A percentile compares a stretch with the other conserved stretches of the same genome.
These are phyloP conservation scores for Lepeophtheirus nordmannii DNA, from an alignment of 2,888 invertebrate genomes.

Conservation along the genomic window DNA sequence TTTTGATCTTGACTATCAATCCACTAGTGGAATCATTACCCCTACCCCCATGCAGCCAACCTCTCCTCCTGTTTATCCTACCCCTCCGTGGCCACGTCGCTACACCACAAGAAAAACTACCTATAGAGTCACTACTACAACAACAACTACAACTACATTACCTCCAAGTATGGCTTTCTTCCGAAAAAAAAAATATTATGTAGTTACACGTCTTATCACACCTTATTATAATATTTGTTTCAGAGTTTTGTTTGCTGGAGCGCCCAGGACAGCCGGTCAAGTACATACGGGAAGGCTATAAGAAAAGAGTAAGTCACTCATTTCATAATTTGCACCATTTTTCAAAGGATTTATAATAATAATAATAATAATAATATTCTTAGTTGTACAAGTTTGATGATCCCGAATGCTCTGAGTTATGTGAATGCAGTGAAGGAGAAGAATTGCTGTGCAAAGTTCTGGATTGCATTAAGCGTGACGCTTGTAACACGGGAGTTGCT, in stretches of 20 bases:
- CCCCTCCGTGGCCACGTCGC: slow-evolving; percentile 12
- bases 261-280: slow-evolving; percentile 36
- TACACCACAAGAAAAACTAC: slow-evolving; percentile 34
- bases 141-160: slow-evolving; percentile 42
- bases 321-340: too few relatives aligned
- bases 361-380: slow-evolving; percentile 29
- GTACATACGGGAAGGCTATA: slow-evolving; percentile 67
- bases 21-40: not conserved
- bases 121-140: slow-evolving; percentile 35
- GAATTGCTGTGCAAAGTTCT: slow-evolving; percentile 68
- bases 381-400: slow-evolving; percentile 69
- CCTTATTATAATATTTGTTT: not conserved
- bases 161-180: slow-evolving; percentile 40
- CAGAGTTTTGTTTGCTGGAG: slow-evolving; percentile 19
- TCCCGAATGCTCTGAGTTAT: slow-evolving; percentile 74
- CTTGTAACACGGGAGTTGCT: slow-evolving; percentile 28
- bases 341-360: too few relatives aligned
- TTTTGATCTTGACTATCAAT: not conserved
- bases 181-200: too few relatives aligned
- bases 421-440: slow-evolving; percentile 61
- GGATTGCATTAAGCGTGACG: slow-evolving; percentile 52
- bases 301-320: slow-evolving; percentile 53
- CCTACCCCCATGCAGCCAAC: slow-evolving; percentile 23
- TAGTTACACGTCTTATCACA: too few relatives aligned
- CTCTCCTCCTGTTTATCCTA: slow-evolving; percentile 13